Evolutionary conservation across 2,797 vertebrate species (phyloP), one percentile per base, ranked within the genome.

Genomic region (Agapornis canus): DNA sequence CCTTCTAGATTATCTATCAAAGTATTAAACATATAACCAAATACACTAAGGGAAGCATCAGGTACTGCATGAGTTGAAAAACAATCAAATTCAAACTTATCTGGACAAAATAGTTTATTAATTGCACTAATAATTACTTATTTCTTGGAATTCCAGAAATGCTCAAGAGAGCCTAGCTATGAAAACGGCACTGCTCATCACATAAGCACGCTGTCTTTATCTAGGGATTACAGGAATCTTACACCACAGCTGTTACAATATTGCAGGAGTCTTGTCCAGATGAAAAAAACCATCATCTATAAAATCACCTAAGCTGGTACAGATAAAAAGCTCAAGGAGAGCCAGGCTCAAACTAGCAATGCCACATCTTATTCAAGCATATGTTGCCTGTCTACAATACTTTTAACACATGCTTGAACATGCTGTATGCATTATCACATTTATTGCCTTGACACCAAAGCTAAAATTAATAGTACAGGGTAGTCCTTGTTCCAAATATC

Each of bases 391-490:
- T 89, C 93, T 76, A 39, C 89, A 47, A 75, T 17, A 83, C 52
- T 94, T 95, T 43, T 51, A 94, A 94, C 94, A 97, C 95, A 93
- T 83, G 86, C 65, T 81, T 86, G 69, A 94, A 60, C 95, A 96
- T 93, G 95, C 93, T 94, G 61, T 76, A 37, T 72, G 69, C 57
- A 81, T 95, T 91, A 93, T 81, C 93, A 96, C 91, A 85, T 89
- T 89, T 91, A 95, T 79, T 96, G 93, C 90, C 88, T 72, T 95
- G 95, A 92, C 91, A 96, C 95, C 88, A 91, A 91, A 95, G 73
- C 77, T 63, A 94, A 59, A 96, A 94, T 83, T 94, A 95, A 90
- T 59, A 72, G 77, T 42, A 72, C 18, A 59, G 76, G 5, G 18
- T 13, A 65, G 77, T 26, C 59, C 42, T 68, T 91, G 35, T 56